These are phyloP conservation scores for Clinocottus analis DNA, from an alignment of 2,113 vertebrate genomes.

Conservation along the genomic window DNA sequence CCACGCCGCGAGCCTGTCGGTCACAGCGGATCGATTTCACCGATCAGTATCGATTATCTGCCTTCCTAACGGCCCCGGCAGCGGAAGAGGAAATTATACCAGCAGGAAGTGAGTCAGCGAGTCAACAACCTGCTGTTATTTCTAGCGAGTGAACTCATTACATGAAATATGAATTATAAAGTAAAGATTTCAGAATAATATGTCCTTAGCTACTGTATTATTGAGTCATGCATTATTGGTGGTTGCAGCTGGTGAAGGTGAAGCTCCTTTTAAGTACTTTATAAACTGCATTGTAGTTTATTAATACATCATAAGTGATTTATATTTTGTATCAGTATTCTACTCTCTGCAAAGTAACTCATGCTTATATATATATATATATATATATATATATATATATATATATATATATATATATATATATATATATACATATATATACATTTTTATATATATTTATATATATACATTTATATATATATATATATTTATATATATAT, in stretches of 20 bases:
- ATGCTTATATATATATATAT: too few relatives aligned
- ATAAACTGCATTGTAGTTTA: background rate
- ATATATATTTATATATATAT: too few relatives aligned
- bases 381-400: too few relatives aligned
- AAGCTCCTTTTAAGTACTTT: background rate
- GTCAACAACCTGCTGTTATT: conserved; percentile 35
- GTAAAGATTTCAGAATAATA: background rate
- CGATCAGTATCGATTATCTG: background rate
- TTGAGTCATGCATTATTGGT: background rate
- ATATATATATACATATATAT: too few relatives aligned
- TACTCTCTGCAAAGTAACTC: background rate
- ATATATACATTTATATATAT: too few relatives aligned
- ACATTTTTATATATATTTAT: too few relatives aligned
- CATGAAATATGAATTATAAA: too few relatives aligned
- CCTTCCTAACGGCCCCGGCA: background rate
- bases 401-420: too few relatives aligned
- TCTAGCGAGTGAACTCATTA: background rate
- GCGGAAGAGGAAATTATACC: conserved; percentile 20
- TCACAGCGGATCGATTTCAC: background rate
- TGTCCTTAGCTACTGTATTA: background rate
- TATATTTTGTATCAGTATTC: background rate
- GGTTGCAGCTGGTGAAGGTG: background rate
- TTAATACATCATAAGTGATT: background rate
- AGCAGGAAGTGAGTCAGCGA: conserved; percentile 52
- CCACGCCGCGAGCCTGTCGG: background rate